Conservation (phyloP, 2,113 vertebrate genomes). For the Cromileptes altivelis region DNA sequence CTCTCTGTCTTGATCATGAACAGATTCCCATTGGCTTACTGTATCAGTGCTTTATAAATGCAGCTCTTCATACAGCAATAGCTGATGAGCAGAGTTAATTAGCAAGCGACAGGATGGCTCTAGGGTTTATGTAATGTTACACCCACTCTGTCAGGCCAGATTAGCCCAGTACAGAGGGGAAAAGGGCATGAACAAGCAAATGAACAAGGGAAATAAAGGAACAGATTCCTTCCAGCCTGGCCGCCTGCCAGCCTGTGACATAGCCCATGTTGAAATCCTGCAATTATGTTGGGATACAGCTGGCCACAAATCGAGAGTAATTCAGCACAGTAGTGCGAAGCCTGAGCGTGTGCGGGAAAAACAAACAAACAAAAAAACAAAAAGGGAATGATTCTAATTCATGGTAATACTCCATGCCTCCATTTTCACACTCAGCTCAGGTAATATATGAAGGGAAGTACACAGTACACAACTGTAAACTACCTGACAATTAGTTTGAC, state of each 20-base stretch:
- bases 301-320: slow-evolving; percentile 25
- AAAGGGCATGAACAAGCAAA: slow-evolving; percentile 67
- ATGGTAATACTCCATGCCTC: background rate
- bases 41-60: slow-evolving; percentile 41
- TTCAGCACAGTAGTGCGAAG: slow-evolving; percentile 1
- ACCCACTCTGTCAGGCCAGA: slow-evolving; percentile 74
- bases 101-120: slow-evolving; percentile 61
- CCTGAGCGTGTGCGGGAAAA: background rate
- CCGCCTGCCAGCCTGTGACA: slow-evolving; percentile 50
- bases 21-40: slow-evolving; percentile 24
- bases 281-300: slow-evolving; percentile 35
- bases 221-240: slow-evolving; percentile 51
- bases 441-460: background rate
- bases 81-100: slow-evolving; percentile 73
- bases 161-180: slow-evolving; percentile 63
- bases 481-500: slow-evolving; percentile 10
- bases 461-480: background rate
- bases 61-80: slow-evolving; percentile 35
- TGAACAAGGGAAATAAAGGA: slow-evolving; percentile 68
- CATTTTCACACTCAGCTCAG: background rate
- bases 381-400: slow-evolving; percentile 16
- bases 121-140: slow-evolving; percentile 75
- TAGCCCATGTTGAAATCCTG: slow-evolving; percentile 39
- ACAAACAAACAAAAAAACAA: background rate
- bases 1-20: slow-evolving; percentile 2